These are phyloP conservation scores for Platycheirus rosarum DNA, from an alignment of 2,888 invertebrate species.

Conservation along the genomic window DNA sequence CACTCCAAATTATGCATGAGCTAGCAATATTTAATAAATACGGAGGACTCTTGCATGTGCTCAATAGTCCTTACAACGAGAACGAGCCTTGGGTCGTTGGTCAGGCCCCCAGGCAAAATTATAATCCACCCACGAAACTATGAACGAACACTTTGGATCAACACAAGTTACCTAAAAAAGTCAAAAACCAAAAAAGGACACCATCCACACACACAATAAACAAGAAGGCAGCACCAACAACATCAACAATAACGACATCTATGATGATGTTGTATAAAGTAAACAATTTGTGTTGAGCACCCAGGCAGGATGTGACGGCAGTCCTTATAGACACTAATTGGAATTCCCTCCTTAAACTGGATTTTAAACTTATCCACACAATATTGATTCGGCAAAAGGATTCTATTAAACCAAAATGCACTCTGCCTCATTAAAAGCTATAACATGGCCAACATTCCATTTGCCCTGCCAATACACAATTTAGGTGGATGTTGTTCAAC, in stretches of 20 bases:
- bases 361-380: conserved; percentile 18
- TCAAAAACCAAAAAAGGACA: no score
- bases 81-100: no score
- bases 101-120: no score
- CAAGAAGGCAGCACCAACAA: not conserved
- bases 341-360: conserved; percentile 20
- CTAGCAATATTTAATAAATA: no score
- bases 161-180: no score
- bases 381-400: conserved; percentile 22
- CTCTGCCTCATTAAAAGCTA: conserved; percentile 38
- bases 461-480: conserved; percentile 4
- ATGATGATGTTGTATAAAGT: not conserved
- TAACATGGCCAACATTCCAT: conserved; percentile 13
- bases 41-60: no score
- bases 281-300: not conserved
- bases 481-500: no score
- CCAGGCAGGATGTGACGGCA: conserved; percentile 4
- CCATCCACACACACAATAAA: not conserved
- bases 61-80: no score
- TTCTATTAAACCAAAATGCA: conserved; percentile 15
- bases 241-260: not conserved
- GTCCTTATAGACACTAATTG: conserved; percentile 26
- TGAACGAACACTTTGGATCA: no score
- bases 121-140: no score
- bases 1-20: no score